Conservation (phyloP, 2,797 vertebrate genomes). For the Morus bassanus region DNA sequence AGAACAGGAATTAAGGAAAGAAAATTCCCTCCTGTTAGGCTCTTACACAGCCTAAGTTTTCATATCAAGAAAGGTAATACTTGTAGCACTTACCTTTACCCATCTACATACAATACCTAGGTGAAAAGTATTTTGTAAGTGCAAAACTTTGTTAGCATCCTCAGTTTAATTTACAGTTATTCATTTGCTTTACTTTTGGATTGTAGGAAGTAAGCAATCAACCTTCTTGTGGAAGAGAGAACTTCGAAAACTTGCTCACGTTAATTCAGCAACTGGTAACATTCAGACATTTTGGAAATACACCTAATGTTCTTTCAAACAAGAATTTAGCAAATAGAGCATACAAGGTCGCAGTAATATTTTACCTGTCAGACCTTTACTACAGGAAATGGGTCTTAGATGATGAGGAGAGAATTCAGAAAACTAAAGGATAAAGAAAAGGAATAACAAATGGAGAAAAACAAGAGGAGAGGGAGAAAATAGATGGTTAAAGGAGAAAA, state of each 20-base stretch:
- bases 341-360: not conserved
- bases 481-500: not conserved
- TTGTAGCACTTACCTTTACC: not conserved
- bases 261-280: not conserved
- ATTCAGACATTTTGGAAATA: not conserved
- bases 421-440: not conserved
- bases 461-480: not conserved
- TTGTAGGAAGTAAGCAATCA: not conserved
- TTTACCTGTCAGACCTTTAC: not conserved
- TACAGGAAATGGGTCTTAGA: not conserved
- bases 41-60: not conserved
- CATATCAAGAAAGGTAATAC: not conserved
- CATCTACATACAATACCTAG: not conserved
- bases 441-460: not conserved
- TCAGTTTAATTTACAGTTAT: not conserved
- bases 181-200: not conserved
- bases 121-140: not conserved
- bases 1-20: not conserved
- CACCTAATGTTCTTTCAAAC: not conserved
- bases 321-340: not conserved
- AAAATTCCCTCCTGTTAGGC: not conserved
- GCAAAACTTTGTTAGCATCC: not conserved
- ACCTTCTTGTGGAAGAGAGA: not conserved
- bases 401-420: not conserved
- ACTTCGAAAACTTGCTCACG: not conserved